These are phyloP conservation scores for Drosophila paracracens DNA, from an alignment of 2,888 invertebrate species.

Conservation along the genomic window DNA sequence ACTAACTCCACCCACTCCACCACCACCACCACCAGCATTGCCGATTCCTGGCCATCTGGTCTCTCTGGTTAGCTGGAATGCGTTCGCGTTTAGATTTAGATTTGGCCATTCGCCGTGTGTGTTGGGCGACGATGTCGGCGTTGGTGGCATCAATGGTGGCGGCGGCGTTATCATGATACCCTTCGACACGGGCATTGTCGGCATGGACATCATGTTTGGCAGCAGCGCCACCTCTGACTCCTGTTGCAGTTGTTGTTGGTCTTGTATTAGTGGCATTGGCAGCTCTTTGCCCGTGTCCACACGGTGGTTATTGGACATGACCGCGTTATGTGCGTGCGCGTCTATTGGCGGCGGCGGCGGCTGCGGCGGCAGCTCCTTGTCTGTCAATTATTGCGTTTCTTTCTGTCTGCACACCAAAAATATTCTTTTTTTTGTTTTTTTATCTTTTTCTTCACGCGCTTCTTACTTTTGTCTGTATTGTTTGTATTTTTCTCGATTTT, in stretches of 20 bases:
- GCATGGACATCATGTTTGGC: constrained; percentile 66
- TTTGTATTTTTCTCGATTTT: constrained; percentile 80
- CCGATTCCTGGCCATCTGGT: constrained; percentile 25
- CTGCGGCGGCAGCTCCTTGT: neutral
- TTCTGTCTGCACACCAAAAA: constrained; percentile 31
- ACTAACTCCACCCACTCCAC: neutral
- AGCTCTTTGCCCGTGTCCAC: constrained; percentile 69
- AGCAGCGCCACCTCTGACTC: constrained; percentile 47
- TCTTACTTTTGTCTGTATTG: constrained; percentile 77
- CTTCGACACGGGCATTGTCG: constrained; percentile 58
- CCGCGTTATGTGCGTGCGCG: constrained; percentile 31
- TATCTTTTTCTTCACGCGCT: constrained; percentile 65
- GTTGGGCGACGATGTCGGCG: constrained; percentile 73
- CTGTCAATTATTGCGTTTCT: constrained; percentile 34
- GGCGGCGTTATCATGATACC: constrained; percentile 77
- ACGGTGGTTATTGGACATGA: constrained; percentile 73
- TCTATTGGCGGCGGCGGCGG: constrained; percentile 4
- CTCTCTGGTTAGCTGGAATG: constrained; percentile 80
- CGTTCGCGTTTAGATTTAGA: constrained; percentile 77
- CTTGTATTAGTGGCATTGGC: constrained; percentile 40
- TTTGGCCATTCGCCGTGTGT: constrained; percentile 82
- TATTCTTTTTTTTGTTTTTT: constrained; percentile 20
- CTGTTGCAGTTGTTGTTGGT: constrained; percentile 10
- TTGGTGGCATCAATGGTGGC: constrained; percentile 69
- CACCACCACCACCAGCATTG: neutral